Base-by-base conservation (phyloP, 2,797 vertebrate genomes). In the Spea hammondii region DNA sequence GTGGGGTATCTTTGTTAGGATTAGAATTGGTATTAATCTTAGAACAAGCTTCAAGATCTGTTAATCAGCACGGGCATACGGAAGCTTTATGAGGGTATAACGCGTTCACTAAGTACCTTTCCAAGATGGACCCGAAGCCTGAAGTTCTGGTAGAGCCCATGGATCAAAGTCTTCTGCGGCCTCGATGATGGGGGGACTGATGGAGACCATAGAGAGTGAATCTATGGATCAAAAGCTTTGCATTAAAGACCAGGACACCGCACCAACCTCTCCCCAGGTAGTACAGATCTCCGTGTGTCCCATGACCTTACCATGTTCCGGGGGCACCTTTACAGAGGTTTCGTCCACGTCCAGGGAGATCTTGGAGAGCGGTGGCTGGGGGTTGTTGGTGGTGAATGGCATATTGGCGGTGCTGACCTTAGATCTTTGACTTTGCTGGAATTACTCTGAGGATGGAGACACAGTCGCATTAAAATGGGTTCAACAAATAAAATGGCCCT, bases 61-160 rank as follows among this genome's bases (percentile, higher is more conserved):
- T 17, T 32, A 1, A 32, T 32, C 32, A 32, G 32, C 32, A 32
- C 32, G 32, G 32, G 1, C 32, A 32, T 32, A 32, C 32, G 32
- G 32, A 32, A 32, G 32, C 1, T 32, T 32, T 3, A 32, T 32
- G 32, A 2, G 32, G 32, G 32, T 32, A 32, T 32, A 32, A 32
- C 32, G 32, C 32, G 32, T 32, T 32, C 60, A 32, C 32, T 47
- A 8, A 51, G n/a, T 59, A 84, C 83, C 79, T 68, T 70, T 78
- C 83, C 83, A 84, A 0, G 64, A 60, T 4, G 83, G 83, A 4
- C 79, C 83, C 8, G 72, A 50, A 1, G 45, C 49, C 47, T 84
- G 60, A 12, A 84, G 72, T 55, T 81, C 71, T 4, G 83, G 79
- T 13, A 82, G n/a, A 44, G 83, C 73, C 83, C 83, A 84, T 1